phyloP scores from a whole-genome alignment of 2,888 invertebrate species.

The Lamellibrachia satsuma region DNA sequence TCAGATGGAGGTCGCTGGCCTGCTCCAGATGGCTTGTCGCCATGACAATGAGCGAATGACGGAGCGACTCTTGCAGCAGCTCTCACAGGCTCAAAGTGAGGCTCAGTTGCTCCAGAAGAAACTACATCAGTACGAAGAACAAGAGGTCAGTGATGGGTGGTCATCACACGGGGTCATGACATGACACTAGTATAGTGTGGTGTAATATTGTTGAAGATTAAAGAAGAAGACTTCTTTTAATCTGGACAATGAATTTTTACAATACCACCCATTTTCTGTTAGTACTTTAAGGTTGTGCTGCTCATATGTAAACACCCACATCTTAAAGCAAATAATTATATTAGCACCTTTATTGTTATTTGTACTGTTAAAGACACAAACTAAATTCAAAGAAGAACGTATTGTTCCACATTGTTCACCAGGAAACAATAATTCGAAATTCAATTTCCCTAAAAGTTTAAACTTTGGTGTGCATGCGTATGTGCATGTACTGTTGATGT shows the following conservation, averaged over 20 bases:
- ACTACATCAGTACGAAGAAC: not conserved
- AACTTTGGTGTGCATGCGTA: too few relatives aligned
- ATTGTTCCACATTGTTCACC: too few relatives aligned
- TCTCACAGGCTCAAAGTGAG: conserved; percentile 47
- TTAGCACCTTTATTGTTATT: too few relatives aligned
- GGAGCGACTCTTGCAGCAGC: conserved; percentile 45
- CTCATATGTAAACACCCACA: too few relatives aligned
- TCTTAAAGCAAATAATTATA: too few relatives aligned
- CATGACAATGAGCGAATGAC: conserved; percentile 47
- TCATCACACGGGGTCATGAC: not conserved
- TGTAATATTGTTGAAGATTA: too few relatives aligned
- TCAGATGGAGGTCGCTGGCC: conserved; percentile 51
- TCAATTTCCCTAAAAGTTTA: too few relatives aligned
- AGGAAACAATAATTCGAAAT: too few relatives aligned
- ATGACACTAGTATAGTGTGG: not conserved
- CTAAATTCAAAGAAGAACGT: too few relatives aligned
- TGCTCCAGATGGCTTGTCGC: conserved; percentile 48
- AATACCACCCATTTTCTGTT: not conserved
- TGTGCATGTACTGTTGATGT: not conserved
- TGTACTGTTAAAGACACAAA: too few relatives aligned
- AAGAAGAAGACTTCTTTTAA: not conserved
- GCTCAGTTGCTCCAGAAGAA: conserved; percentile 37
- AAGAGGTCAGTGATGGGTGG: not conserved
- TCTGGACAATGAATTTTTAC: not conserved
- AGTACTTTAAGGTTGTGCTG: too few relatives aligned